Base-by-base conservation (phyloP, 2,888 invertebrate species). In the Xylota segnis region DNA sequence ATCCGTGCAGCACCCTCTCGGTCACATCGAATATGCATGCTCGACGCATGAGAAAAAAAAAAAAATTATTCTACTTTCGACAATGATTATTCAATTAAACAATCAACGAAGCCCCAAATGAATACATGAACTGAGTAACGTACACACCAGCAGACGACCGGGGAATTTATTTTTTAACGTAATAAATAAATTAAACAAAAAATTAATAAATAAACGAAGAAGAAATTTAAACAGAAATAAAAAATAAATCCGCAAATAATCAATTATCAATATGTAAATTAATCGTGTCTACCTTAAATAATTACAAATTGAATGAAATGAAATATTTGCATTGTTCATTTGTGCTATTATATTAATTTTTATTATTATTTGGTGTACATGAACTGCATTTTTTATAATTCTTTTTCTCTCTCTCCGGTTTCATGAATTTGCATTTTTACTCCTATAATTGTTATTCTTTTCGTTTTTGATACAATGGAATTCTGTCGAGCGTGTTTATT, bases 191-290 rank as follows among this genome's bases (percentile, higher is more conserved):
- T 65, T 74, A 63, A 74, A 47, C 54, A 34, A 59, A 52, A 59
- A 34, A 45, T 4, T 40, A 52, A 14, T 50, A 58, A 34, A 32
- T 2, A 37, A 32, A 18, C 18, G 14, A 65, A 68, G 16, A 52
- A 16, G 16, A 61, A 71, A 56, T 16, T 58, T 32, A 83, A 43
- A 6, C 43, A 5, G 12, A 52, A 59, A 45, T 12, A 29, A 16
- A 9, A 32, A 10, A n/a, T 34, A 16, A 66, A 65, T 54, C 68
- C 68, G 50, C 68, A 78, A 71, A 78, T 63, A 83, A 83, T 70
- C 77, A 78, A 83, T 83, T 83, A 78, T 68, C 66, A 68, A 81
- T 75, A 81, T 75, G 74, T 61, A 74, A 81, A 75, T 81, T 75
- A 68, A 75, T 81, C 43, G 74, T 29, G 45, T 74, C 68, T 61